Conservation (phyloP, 2,888 invertebrate genomes). For the Dryadula phaetusa region DNA sequence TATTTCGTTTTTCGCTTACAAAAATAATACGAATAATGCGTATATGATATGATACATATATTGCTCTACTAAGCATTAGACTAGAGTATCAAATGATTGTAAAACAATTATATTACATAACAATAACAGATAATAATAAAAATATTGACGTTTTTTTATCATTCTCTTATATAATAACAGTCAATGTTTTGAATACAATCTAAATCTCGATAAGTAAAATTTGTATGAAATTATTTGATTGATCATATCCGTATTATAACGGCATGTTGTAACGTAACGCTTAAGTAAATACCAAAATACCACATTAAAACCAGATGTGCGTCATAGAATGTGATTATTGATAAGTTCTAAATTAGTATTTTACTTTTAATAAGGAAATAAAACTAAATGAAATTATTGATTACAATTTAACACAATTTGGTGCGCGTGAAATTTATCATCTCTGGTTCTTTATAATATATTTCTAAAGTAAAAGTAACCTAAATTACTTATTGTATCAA, state of each 20-base stretch:
- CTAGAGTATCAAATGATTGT: neutral
- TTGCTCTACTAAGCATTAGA: no score
- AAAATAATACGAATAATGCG: no score
- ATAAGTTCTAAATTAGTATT: no score
- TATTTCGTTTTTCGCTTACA: no score
- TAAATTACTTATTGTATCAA: no score
- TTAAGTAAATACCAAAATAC: neutral
- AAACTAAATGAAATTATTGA: no score
- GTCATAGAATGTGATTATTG: neutral
- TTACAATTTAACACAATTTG: no score
- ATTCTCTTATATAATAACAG: conserved; percentile 1
- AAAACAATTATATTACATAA: neutral
- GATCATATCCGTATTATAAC: neutral
- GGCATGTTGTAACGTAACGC: neutral
- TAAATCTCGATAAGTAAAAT: neutral
- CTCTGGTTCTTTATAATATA: no score
- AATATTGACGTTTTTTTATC: conserved; percentile 3
- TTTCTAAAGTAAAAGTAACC: no score
- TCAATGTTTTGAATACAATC: neutral
- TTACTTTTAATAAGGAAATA: no score
- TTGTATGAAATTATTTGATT: neutral
- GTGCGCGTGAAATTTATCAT: no score
- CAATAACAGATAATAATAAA: neutral
- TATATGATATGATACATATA: no score
- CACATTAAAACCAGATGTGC: neutral